Percentiles rank a stretch among this genome's conserved stretches.
These are phyloP conservation scores for Leucozona laternaria DNA, from an alignment of 2,888 invertebrate species.

Conservation along the genomic window DNA sequence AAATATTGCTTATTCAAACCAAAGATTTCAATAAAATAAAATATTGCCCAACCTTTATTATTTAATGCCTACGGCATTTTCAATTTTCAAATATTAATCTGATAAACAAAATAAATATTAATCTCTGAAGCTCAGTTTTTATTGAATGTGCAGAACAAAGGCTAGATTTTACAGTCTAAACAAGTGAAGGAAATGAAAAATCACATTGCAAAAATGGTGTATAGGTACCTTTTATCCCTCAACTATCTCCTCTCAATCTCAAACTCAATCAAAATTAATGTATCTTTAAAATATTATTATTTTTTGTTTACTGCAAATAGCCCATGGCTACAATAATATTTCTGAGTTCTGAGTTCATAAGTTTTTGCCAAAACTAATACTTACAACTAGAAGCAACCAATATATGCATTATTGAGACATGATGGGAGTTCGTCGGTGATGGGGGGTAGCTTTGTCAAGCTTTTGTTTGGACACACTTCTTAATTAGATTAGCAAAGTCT, in stretches of 20 bases:
- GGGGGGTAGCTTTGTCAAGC: neutral
- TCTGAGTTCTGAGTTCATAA: conserved; percentile 3
- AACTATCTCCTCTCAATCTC: too few relatives aligned
- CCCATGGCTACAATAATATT: conserved; percentile 34
- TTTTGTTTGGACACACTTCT: conserved; percentile 55
- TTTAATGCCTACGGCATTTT: neutral
- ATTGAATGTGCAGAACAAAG: neutral
- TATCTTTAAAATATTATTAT: conserved; percentile 31
- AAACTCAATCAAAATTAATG: neutral
- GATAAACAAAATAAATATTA: neutral
- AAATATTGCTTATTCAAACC: neutral
- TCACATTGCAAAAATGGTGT: neutral
- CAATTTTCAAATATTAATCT: neutral
- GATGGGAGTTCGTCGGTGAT: neutral
- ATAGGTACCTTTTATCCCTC: neutral
- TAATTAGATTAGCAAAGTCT: conserved; percentile 50
- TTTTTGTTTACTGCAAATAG: conserved; percentile 43
- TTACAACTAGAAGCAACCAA: conserved; percentile 5
- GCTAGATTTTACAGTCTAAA: neutral
- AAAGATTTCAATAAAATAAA: neutral
- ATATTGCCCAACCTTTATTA: neutral
- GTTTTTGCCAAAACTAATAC: conserved; percentile 9
- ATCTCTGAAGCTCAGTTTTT: neutral
- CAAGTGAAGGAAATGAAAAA: neutral
- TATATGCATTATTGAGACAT: neutral